phyloP scores from a whole-genome alignment of 1,140 invertebrate species.

The Mercenaria mercenaria region DNA sequence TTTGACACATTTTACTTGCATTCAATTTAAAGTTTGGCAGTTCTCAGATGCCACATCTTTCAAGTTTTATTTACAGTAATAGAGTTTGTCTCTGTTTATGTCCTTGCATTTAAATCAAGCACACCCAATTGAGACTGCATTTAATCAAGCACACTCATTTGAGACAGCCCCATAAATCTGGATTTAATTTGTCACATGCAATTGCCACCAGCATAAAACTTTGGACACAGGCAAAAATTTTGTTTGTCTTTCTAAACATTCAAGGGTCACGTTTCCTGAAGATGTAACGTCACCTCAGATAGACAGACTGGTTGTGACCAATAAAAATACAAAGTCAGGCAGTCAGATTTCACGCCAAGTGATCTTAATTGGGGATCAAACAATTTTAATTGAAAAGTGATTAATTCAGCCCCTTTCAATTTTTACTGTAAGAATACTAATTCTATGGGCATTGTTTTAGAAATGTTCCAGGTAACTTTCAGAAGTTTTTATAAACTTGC shows the following conservation, averaged over 20 bases:
- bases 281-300: neutral
- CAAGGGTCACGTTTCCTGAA: constrained; percentile 37
- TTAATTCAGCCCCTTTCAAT: neutral
- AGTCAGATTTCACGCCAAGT: constrained; percentile 53
- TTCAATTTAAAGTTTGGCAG: neutral
- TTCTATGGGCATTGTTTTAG: too few relatives aligned
- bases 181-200: constrained; percentile 60
- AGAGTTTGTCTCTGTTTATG: constrained; percentile 30
- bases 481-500: too few relatives aligned
- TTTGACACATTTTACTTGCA: constrained; percentile 21
- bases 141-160: constrained; percentile 29
- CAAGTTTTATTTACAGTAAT: constrained; percentile 51
- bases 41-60: constrained; percentile 14
- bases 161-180: constrained; percentile 43
- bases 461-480: too few relatives aligned
- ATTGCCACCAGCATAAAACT: constrained; percentile 46
- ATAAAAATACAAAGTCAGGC: constrained; percentile 57
- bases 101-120: constrained; percentile 46
- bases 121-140: constrained; percentile 37
- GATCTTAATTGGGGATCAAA: constrained; percentile 58
- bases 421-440: too few relatives aligned
- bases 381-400: constrained; percentile 23
- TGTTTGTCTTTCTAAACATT: constrained; percentile 36
- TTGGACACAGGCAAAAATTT: neutral
- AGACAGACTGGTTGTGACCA: neutral